Conservation (phyloP, 2,113 vertebrate species). For the Dicentrarchus labrax region DNA sequence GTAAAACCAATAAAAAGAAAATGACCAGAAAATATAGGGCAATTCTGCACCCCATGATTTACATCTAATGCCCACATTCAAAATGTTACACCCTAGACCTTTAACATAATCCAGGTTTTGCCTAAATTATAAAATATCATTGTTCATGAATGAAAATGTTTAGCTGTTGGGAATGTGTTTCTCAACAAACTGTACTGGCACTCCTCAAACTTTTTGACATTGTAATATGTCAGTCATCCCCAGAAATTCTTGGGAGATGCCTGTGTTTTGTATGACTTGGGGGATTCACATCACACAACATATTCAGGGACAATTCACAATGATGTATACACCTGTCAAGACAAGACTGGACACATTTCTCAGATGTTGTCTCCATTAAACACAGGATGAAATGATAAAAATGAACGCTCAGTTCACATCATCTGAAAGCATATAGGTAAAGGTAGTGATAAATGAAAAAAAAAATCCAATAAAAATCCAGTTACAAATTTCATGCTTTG, state of each 20-base stretch:
- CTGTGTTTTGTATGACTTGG: neutral
- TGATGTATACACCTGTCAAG: neutral
- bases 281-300: neutral
- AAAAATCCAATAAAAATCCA: neutral
- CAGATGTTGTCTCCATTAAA: neutral
- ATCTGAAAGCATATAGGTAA: neutral
- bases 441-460: neutral
- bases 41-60: too few species aligned
- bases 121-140: too few species aligned
- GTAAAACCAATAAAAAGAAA: too few species aligned
- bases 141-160: neutral
- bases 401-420: neutral
- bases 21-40: too few species aligned
- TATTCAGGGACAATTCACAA: neutral
- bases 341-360: neutral
- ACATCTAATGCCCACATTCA: too few species aligned
- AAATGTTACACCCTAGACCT: too few species aligned
- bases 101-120: too few species aligned
- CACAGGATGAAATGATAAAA: neutral
- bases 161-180: neutral
- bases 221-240: too few species aligned
- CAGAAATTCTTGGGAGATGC: neutral
- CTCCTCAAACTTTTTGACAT: too few species aligned
- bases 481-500: slow-evolving; percentile 17
- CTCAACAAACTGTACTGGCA: neutral